Conservation (phyloP, 2,888 invertebrate species). For the Drosophila flavopinicola region DNA sequence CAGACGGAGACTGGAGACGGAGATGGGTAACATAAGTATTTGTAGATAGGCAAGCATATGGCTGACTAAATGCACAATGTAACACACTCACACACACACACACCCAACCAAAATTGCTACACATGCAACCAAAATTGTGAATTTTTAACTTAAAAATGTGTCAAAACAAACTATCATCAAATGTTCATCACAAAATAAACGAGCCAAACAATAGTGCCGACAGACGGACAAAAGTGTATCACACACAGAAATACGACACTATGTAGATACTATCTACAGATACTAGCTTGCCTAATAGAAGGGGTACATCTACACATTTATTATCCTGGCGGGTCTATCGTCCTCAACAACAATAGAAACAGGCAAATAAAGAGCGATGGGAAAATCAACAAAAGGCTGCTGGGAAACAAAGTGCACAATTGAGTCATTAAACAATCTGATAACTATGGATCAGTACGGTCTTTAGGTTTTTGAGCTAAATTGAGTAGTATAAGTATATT, state of each 20-base stretch:
- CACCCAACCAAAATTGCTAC: conserved; percentile 8
- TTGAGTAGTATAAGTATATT: no score
- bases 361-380: conserved; percentile 16
- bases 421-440: not conserved
- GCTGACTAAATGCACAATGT: conserved; percentile 51
- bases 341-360: no score
- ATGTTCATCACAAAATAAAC: conserved; percentile 44
- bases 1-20: conserved; percentile 10
- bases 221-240: no score
- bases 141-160: conserved; percentile 73
- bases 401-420: not conserved
- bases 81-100: conserved; percentile 20
- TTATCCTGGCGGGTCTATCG: no score
- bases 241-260: not conserved
- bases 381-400: not conserved
- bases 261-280: conserved; percentile 4
- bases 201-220: conserved; percentile 14
- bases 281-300: no score
- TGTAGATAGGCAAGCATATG: conserved; percentile 64
- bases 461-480: no score
- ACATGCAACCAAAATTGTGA: conserved; percentile 28
- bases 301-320: no score
- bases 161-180: conserved; percentile 80
- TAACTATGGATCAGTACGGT: not conserved
- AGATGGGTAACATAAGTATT: conserved; percentile 57